Conservation (phyloP, 2,888 invertebrate species). For the Stratiomys singularior region DNA sequence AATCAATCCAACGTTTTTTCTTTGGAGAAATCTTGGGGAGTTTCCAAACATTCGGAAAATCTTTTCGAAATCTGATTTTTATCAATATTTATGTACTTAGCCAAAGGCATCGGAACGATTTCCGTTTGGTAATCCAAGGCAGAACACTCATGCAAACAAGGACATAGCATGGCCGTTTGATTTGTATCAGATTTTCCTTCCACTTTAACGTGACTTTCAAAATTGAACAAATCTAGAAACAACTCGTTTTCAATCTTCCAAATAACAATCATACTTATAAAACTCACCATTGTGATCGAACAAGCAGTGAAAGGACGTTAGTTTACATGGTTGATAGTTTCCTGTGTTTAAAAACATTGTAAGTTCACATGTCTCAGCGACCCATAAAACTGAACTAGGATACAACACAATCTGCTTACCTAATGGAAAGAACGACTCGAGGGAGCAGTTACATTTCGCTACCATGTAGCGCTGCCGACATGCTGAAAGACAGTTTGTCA, state of each 20-base stretch:
- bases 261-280: background rate
- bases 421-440: conserved; percentile 63
- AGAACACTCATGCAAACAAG: conserved; percentile 60
- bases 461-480: conserved; percentile 63
- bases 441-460: conserved; percentile 62
- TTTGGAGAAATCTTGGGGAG: too few relatives aligned
- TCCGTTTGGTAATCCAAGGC: conserved; percentile 54
- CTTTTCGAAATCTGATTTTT: background rate
- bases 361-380: background rate
- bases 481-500: conserved; percentile 62
- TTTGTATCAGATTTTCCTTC: conserved; percentile 58
- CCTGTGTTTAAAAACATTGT: conserved; percentile 43
- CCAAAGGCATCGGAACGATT: conserved; percentile 49
- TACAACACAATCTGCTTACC: conserved; percentile 55
- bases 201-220: conserved; percentile 57
- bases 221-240: conserved; percentile 45
- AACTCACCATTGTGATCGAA: conserved; percentile 58
- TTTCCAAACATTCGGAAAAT: background rate
- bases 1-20: too few relatives aligned
- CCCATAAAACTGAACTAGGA: background rate
- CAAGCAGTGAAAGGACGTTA: conserved; percentile 59
- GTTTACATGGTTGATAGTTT: conserved; percentile 49
- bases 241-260: background rate
- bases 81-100: conserved; percentile 19
- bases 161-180: conserved; percentile 61